These are phyloP conservation scores for Erinaceus europaeus DNA, from an alignment of 2,113 vertebrate genomes.

Conservation along the genomic window DNA sequence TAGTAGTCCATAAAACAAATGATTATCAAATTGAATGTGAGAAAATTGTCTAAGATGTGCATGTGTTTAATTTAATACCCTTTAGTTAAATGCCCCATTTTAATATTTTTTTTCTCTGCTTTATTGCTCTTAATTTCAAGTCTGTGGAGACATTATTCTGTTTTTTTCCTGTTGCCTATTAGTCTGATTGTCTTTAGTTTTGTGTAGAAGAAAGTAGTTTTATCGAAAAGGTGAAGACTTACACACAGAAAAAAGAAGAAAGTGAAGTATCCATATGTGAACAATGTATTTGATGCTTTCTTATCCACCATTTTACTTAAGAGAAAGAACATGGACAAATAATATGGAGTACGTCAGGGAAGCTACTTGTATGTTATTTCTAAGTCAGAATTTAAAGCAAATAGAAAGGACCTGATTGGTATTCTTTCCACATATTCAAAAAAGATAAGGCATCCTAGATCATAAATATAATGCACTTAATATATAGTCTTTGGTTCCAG, in stretches of 20 bases:
- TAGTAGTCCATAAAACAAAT: neutral
- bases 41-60: neutral
- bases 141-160: neutral
- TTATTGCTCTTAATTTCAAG: neutral
- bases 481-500: neutral
- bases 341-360: neutral
- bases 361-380: neutral
- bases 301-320: neutral
- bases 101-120: neutral
- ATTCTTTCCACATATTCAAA: neutral
- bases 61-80: neutral
- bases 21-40: neutral
- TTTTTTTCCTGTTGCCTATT: neutral
- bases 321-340: neutral
- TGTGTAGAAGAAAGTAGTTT: neutral
- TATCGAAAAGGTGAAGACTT: neutral
- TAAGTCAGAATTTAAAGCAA: neutral
- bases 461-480: neutral
- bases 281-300: neutral
- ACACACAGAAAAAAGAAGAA: neutral
- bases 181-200: neutral
- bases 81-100: neutral
- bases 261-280: neutral
- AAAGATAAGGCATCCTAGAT: neutral
- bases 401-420: neutral